Conservation (phyloP, 1,140 invertebrate species). For the Drosophila bipectinata region DNA sequence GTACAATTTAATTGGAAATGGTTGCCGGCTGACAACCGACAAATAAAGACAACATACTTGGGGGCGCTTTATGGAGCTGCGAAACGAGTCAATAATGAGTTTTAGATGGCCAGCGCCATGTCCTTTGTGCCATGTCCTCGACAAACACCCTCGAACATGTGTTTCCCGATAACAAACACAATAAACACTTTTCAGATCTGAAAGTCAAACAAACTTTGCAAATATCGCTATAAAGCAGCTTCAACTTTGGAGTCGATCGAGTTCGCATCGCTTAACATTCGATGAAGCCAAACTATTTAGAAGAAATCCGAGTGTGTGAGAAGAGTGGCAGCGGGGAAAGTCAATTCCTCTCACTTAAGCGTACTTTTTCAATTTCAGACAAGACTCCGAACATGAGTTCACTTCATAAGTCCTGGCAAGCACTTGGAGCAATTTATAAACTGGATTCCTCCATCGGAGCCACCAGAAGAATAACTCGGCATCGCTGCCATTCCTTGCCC, state of each 20-base stretch:
- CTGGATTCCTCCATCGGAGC: slow-evolving; percentile 50
- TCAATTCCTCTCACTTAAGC: slow-evolving; percentile 33
- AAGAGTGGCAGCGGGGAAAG: slow-evolving; percentile 12
- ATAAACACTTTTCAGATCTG: slow-evolving; percentile 3
- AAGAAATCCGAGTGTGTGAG: slow-evolving; percentile 25
- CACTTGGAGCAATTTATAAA: slow-evolving; percentile 71
- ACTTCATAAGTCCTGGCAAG: slow-evolving; percentile 35
- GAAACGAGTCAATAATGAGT: slow-evolving; percentile 78
- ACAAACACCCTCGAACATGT: slow-evolving; percentile 57
- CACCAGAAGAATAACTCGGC: slow-evolving; percentile 21
- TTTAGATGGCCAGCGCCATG: slow-evolving; percentile 64
- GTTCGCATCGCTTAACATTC: background rate
- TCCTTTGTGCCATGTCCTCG: slow-evolving; percentile 34
- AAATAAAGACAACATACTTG: slow-evolving; percentile 76
- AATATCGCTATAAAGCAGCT: background rate
- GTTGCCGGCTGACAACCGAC: slow-evolving; percentile 50
- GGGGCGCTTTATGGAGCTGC: slow-evolving; percentile 57
- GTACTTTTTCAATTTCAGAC: slow-evolving; percentile 40
- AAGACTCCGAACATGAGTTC: slow-evolving; percentile 34
- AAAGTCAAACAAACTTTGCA: background rate
- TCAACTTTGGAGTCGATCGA: slow-evolving; percentile 7
- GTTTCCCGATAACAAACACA: slow-evolving; percentile 24
- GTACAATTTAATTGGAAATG: slow-evolving; percentile 69
- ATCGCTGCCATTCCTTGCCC: slow-evolving; percentile 51
- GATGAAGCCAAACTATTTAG: slow-evolving; percentile 13